These are phyloP conservation scores for Baccha elongata DNA, from an alignment of 2,888 invertebrate genomes.

Conservation along the genomic window DNA sequence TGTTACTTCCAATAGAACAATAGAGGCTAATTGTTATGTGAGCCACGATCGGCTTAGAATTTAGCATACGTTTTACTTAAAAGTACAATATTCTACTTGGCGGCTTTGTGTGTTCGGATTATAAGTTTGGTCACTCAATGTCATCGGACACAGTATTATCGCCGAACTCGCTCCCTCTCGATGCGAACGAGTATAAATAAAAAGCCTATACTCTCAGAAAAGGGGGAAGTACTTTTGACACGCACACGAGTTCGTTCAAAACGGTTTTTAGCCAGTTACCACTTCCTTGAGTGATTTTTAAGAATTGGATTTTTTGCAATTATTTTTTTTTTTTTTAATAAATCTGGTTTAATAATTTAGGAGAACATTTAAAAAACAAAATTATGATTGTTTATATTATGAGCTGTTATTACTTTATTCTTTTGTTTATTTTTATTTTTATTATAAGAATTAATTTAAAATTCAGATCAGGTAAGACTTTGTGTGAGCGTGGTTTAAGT, in stretches of 20 bases:
- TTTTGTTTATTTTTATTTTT: constrained; percentile 53
- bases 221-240: constrained; percentile 57
- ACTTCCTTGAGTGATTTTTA: constrained; percentile 52
- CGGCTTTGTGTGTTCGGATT: constrained; percentile 60
- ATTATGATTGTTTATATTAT: constrained; percentile 38
- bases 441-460: constrained; percentile 43
- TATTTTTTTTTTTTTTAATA: background rate
- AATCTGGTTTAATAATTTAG: background rate
- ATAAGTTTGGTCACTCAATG: constrained; percentile 69
- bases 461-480: constrained; percentile 44
- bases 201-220: constrained; percentile 45
- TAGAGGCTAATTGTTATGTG: constrained; percentile 69
- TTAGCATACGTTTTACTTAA: constrained; percentile 67
- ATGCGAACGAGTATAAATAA: background rate
- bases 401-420: constrained; percentile 31
- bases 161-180: constrained; percentile 28
- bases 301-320: constrained; percentile 14
- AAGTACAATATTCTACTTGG: constrained; percentile 60
- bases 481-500: constrained; percentile 65
- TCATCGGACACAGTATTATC: constrained; percentile 46
- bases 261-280: constrained; percentile 32
- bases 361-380: background rate
- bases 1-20: constrained; percentile 67
- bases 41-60: constrained; percentile 65
- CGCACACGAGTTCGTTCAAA: constrained; percentile 18